Conservation (phyloP, 2,888 invertebrate species). For the Eupithecia subumbrata region DNA sequence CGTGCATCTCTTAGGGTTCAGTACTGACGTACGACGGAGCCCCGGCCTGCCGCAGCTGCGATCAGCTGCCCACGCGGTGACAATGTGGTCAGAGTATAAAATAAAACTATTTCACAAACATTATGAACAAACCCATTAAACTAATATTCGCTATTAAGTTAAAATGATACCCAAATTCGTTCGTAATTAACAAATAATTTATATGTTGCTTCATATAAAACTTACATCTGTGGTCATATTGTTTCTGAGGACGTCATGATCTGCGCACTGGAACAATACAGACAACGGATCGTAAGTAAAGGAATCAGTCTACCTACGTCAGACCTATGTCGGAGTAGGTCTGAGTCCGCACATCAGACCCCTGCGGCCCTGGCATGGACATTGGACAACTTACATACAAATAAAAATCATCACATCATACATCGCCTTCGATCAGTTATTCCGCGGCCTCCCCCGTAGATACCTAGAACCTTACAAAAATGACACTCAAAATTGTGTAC, state of each 20-base stretch:
- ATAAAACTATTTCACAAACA: conserved; percentile 24
- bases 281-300: not conserved
- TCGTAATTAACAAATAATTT: conserved; percentile 27
- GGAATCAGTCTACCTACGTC: too few species aligned
- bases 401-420: too few species aligned
- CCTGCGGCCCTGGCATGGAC: too few species aligned
- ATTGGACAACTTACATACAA: too few species aligned
- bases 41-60: not conserved
- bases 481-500: too few species aligned
- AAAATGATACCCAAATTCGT: conserved; percentile 29
- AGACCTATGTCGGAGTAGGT: too few species aligned
- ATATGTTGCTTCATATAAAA: conserved; percentile 22
- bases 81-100: conserved; percentile 12
- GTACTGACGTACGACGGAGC: too few species aligned
- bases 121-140: conserved; percentile 29
- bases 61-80: not conserved
- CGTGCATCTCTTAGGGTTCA: too few species aligned
- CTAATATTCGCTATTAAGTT: conserved; percentile 24
- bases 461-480: too few species aligned
- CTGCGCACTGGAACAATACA: conserved; percentile 22
- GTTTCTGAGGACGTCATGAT: conserved; percentile 26
- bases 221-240: conserved; percentile 24
- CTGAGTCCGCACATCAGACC: too few species aligned
- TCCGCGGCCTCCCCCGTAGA: too few species aligned
- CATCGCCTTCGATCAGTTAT: too few species aligned